Evolutionary conservation across 2,888 invertebrate species (phyloP), one percentile per base, ranked within the genome.

Genomic region (Pyrrhosoma nymphula): DNA sequence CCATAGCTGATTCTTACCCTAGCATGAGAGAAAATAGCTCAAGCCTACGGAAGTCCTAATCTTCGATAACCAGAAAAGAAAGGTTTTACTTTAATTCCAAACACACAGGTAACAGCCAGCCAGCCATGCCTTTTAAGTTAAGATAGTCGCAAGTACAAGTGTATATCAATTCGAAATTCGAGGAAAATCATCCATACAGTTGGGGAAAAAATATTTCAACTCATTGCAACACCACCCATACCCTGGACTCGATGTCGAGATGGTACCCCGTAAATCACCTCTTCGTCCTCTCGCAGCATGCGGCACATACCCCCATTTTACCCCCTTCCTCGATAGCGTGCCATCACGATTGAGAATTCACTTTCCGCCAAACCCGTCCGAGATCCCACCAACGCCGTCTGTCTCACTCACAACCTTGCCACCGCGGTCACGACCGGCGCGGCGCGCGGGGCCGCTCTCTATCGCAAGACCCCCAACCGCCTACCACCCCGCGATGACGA

Each of bases 351-450:
- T 1, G 35, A 82, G 82, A 82, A 82, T 82, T 82, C 82, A 82
- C 82, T 82, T 82, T 35, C 82, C 82, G 82, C 30, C 82, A 35
- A 82, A 82, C 82, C 30, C 82, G 30, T 8, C 26, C 82, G 23
- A 35, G 14, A 82, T 23, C 82, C 82, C 16, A 82, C 82, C 82
- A 20, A 16, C 60, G 16, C 60, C 18, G 47, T 47, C 47, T 47
- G 47, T 47, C 47, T 20, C 26, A 14, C 26, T n/a, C 69, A 69
- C 82, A 23, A 35, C 82, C 35, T 82, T n/a, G 30, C 82, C 82
- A 82, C 82, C 82, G 82, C 82, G 82, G 82, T 82, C 82, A 82
- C 82, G 82, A 82, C 82, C 82, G 35, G n/a, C 26, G 69, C 18
- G 60, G 18, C 16, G 60, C 60, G 18, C n/a, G n/a, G n/a, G n/a